Base-by-base conservation (phyloP, 1,140 invertebrate genomes). In the Oncopeltus fasciatus region DNA sequence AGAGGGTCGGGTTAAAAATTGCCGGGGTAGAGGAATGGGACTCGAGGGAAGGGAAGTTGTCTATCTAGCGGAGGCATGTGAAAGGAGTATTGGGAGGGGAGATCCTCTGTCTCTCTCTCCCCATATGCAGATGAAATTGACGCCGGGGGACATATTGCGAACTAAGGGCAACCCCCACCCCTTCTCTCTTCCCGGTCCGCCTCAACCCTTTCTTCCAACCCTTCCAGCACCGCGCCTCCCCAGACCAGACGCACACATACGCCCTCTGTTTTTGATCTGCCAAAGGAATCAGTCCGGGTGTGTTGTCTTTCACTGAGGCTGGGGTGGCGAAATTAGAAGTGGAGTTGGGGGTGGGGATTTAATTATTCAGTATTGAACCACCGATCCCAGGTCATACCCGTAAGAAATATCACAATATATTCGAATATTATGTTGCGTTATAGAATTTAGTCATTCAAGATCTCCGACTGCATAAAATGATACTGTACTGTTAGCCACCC, bases 111-210 rank as follows among this genome's bases (percentile, higher is more conserved):
- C n/a, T 33, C 28, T 33, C 16, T 43, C 33, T 33, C 28, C 57
- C 33, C 58, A n/a, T 59, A 59, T 59, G 31, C 31, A 57, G 53
- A 57, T 57, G 24, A 57, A 57, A 57, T 57, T 57, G 53, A 57
- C 53, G 53, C 53, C 53, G 53, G 20, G 53, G 53, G 53, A 57
- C 53, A 57, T 57, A 57, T 57, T 57, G 53, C 26, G 24, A 33
- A 57, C 53, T 33, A 16, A n/a, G 27, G 47, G 43, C 43, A 12
- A 44, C 43, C 14, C 43, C 14, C 14, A 44, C 31, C 29, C 28
- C 57, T 20, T 58, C 27, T n/a, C n/a, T n/a, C n/a, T n/a, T n/a
- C n/a, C n/a, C n/a, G n/a, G n/a, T 28, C 18, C 31, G 43, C 59
- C 26, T 49, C 38, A 47, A 44, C 18, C 26, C 59, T 18, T 56